Evolutionary conservation across 2,113 vertebrate species (phyloP), one percentile per base, ranked within the genome.

Genomic region (Leucosticte australis): DNA sequence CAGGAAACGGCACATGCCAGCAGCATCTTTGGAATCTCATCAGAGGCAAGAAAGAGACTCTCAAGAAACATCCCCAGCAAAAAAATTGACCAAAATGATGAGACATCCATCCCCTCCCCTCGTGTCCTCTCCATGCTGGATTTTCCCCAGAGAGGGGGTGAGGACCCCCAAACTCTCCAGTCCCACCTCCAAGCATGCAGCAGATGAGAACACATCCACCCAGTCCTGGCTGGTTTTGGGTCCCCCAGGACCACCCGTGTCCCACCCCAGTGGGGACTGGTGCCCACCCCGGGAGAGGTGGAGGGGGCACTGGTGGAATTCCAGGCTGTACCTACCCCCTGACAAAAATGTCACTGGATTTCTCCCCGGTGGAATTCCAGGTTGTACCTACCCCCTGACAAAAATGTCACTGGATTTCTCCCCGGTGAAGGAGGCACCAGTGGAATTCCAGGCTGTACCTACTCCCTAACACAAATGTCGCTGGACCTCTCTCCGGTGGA

Each of bases 51-150:
- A 26, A 33, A 19, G 17, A 15, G 6, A 3, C 33, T 60, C 33
- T 10, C 0, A 33, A 33, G 39, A 44, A 37, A 27, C 3, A 1
- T 2, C 5, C 9, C 4, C 18, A 27, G 7, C 27, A 46, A 33
- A 5, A 5, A 31, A 33, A 44, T 46, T 21, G 33, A 1, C 62
- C 44, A 22, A 7, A 37, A 7, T 15, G 37, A 6, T 0, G 1
- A 27, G 37, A 44, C 9, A 22, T 37, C 46, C 8, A 1, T 10
- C 15, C 17, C 37, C 33, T 52, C 27, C 37, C 22, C 11, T 19
- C 1, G 2, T 15, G 33, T 15, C 9, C 22, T 27, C 22, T 42
- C 53, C 46, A 3, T 1, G 1, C 13, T 55, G 59, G 42, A 6
- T 53, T 67, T 27, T 88, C 15, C 35, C 9, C 13, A 4, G 14